Evolutionary conservation across 1,140 invertebrate species (phyloP), one percentile per base, ranked within the genome.

Genomic region (Reticulitermes speratus): DNA sequence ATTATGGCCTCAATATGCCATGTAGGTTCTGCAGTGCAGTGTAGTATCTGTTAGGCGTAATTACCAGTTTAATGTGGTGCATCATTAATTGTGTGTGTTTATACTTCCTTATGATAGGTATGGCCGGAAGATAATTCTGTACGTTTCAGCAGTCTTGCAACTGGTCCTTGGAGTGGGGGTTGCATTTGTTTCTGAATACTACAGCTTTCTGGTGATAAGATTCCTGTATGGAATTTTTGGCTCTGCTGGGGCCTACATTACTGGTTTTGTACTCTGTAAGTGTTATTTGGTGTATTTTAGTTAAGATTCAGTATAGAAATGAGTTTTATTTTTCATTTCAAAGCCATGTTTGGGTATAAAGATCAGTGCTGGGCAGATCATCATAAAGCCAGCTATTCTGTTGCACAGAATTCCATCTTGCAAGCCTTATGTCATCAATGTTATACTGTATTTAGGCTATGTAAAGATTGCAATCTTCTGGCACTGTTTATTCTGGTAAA

Each of bases 241-340:
- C n/a, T 96, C 95, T 1, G 95, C 96, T 9, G 96, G 96, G 1
- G 93, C 96, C 21, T 97, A 97, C 88, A 96, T 97, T 84, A 95
- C 96, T 21, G 95, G 95, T 5, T 97, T 97, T 90, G 96, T 97
- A 2, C 89, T 97, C 21, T 95, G 92, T 93, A 89, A 91, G 89
- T 89, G 83, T 25, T n/a, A 7, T 11, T 59, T 1, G 30, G 25
- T 75, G 7, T 75, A 30, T 0, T 75, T 30, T 14, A 16, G 8
- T 21, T 19, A 19, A 5, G 3, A 19, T 55, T 55, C 14, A 21
- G 52, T 2, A 55, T 55, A 55, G 19, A 55, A 48, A 48, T 48
- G 14, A 48, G 45, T 5, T 48, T 48, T 48, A 48, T 48, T 48
- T 48, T 16, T 48, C 14, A 48, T 48, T 48, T 48, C 45, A 48